These are phyloP conservation scores for Mormyrops attenuatus DNA, from an alignment of 2,797 vertebrate species.

Conservation along the genomic window DNA sequence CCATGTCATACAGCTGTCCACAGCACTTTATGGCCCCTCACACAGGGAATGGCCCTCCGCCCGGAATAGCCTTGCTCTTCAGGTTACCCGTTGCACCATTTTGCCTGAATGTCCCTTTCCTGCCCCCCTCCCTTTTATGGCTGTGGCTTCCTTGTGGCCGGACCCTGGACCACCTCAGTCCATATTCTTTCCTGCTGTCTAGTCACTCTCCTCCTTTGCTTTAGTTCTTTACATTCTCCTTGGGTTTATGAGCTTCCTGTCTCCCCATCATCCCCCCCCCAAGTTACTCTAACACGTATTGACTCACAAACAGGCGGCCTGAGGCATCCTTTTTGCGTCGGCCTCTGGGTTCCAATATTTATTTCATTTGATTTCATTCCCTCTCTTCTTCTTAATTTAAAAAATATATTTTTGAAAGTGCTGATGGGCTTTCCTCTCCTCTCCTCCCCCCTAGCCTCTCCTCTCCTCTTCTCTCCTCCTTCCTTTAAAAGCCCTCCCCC, in stretches of 20 bases:
- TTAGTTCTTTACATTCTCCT: not conserved
- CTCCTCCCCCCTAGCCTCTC: not conserved
- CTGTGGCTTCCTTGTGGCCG: not conserved
- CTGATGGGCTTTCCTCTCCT: too few species aligned
- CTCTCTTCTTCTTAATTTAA: not conserved
- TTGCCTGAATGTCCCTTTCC: not conserved
- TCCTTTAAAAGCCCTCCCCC: not conserved
- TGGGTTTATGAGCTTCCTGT: not conserved
- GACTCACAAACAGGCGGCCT: not conserved
- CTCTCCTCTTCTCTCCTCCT: not conserved
- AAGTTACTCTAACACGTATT: not conserved
- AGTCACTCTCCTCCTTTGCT: not conserved
- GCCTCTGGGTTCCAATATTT: not conserved
- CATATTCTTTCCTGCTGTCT: not conserved
- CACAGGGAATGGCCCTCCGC: not conserved
- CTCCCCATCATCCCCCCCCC: not conserved
- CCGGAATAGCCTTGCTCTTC: not conserved
- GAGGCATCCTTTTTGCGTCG: fast-evolving
- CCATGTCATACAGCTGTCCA: not conserved
- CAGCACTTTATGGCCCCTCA: not conserved
- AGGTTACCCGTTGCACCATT: not conserved
- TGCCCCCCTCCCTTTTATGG: not conserved
- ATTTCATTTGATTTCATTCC: not conserved
- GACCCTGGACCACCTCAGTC: not conserved
- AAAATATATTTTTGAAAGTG: not conserved